A percentile compares a stretch with the other conserved stretches of the same genome.
phyloP scores from a whole-genome alignment of 1,140 invertebrate genomes.

The Saccostrea glomerata region DNA sequence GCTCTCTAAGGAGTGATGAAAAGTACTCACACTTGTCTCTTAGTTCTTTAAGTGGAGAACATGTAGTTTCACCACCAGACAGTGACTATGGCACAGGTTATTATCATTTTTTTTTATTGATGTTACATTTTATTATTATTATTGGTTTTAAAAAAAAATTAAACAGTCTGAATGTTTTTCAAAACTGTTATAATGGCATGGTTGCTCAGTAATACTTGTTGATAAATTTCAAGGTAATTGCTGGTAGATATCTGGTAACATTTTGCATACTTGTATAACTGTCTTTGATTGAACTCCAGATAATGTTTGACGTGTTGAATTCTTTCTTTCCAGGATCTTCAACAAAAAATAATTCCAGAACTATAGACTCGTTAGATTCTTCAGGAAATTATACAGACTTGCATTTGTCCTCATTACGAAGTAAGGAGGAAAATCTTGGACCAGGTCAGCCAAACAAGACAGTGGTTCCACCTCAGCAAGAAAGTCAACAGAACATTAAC shows the following conservation, averaged over 20 bases:
- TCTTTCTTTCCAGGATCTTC: background rate
- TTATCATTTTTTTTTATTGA: too few relatives aligned
- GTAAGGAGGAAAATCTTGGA: background rate
- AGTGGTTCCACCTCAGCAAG: background rate
- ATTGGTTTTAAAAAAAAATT: too few relatives aligned
- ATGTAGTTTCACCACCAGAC: background rate
- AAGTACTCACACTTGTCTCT: background rate
- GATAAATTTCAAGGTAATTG: too few relatives aligned
- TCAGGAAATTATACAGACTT: background rate
- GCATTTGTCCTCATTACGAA: background rate
- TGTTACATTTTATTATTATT: too few relatives aligned
- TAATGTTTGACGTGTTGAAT: background rate
- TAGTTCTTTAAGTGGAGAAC: background rate
- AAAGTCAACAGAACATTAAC: background rate
- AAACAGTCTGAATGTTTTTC: too few relatives aligned
- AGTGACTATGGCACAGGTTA: background rate
- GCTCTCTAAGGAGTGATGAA: background rate
- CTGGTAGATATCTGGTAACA: background rate
- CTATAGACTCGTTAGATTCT: background rate
- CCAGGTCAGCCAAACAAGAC: too few relatives aligned
- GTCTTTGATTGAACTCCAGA: background rate
- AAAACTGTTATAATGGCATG: too few relatives aligned
- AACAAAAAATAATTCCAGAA: background rate
- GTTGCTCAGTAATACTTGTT: too few relatives aligned
- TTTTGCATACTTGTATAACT: background rate